Evolutionary conservation across 2,888 invertebrate species (phyloP).

Genomic region (Drosophila leonis): DNA sequence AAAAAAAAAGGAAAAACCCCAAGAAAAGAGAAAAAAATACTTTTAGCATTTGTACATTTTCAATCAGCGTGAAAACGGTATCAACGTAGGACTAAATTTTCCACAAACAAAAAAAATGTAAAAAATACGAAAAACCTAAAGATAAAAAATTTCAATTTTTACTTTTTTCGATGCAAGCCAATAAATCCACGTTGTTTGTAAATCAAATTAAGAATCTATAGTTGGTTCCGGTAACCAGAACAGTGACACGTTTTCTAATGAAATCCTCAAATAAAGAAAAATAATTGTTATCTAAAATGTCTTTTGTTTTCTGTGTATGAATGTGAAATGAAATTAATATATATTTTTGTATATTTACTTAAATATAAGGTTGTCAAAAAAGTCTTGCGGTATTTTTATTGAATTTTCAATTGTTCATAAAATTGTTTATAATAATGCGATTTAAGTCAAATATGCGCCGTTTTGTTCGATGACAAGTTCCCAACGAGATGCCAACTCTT

Average conservation of each 20-base stretch:
- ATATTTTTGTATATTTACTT: no score
- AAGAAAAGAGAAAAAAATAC: slow-evolving; percentile 17
- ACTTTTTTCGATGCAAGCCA: slow-evolving; percentile 31
- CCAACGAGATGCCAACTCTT: no score
- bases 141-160: slow-evolving; percentile 9
- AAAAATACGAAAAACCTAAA: slow-evolving; percentile 4
- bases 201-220: slow-evolving; percentile 21
- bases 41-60: slow-evolving; percentile 23
- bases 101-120: slow-evolving; percentile 6
- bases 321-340: neutral
- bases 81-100: slow-evolving; percentile 16
- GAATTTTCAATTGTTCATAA: no score
- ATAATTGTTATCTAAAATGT: slow-evolving; percentile 8
- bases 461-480: no score
- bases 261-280: slow-evolving; percentile 24
- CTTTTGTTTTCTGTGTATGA: neutral
- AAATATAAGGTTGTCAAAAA: no score
- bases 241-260: slow-evolving; percentile 20
- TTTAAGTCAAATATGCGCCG: no score
- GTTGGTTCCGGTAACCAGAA: slow-evolving; percentile 12
- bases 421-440: no score
- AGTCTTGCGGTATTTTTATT: no score
- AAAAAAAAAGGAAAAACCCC: neutral
- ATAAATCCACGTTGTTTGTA: slow-evolving; percentile 54
- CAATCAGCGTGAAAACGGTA: slow-evolving; percentile 15